Conservation (phyloP, 64 coral and sea anemone species). For the Pocillopora damicornis region DNA sequence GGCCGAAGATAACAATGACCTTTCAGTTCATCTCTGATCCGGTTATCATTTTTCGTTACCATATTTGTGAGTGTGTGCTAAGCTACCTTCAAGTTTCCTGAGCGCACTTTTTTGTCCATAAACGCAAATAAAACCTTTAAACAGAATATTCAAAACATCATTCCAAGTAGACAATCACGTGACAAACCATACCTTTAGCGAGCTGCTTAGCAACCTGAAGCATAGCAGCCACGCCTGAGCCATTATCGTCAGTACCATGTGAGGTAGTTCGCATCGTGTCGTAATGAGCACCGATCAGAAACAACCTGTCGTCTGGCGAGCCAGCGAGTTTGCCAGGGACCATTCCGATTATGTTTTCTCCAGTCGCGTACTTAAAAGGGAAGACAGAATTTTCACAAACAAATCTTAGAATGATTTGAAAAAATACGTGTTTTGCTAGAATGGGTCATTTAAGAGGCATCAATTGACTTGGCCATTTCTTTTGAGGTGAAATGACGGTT, state of each 20-base stretch:
- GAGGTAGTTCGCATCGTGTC: conserved; percentile 63
- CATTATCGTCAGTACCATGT: conserved; percentile 58
- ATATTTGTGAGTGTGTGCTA: too few relatives aligned
- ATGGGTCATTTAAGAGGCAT: not conserved
- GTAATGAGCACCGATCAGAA: conserved; percentile 77
- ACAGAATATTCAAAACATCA: too few relatives aligned
- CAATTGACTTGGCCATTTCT: not conserved
- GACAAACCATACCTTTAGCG: conserved; percentile 6
- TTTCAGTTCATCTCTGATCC: too few relatives aligned
- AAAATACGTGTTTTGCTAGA: not conserved
- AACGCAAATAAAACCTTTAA: too few relatives aligned
- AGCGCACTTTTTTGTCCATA: too few relatives aligned
- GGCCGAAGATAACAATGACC: too few relatives aligned
- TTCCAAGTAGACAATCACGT: not conserved
- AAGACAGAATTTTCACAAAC: not conserved
- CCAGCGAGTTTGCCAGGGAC: conserved; percentile 50
- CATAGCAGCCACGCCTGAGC: conserved; percentile 68
- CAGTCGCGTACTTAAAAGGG: conserved; percentile 27
- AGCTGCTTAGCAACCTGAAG: conserved; percentile 55
- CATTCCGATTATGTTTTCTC: conserved; percentile 53
- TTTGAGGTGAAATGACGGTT: not conserved
- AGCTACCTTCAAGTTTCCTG: too few relatives aligned
- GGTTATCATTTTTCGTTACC: too few relatives aligned
- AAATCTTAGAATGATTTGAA: not conserved
- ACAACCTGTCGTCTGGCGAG: conserved; percentile 49